Evolutionary conservation across 2,797 vertebrate genomes (phyloP), one percentile per base, ranked within the genome.

Genomic region (Pterois miles): DNA sequence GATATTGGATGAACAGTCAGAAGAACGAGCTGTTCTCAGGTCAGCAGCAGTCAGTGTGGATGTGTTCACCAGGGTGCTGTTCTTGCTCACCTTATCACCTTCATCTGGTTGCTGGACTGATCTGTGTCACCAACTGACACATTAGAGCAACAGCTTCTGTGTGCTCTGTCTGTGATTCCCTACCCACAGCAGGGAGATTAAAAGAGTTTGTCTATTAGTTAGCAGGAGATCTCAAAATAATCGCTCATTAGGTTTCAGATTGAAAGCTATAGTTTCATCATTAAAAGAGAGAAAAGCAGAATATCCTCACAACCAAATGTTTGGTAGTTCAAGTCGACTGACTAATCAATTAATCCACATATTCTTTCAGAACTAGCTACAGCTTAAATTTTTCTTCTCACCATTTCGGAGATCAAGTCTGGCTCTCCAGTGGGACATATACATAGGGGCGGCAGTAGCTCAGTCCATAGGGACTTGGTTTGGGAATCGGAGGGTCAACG

Each of bases 1-100:
- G 63, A 59, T 75, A 58, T 63, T 78, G 50, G 72, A 78, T 74
- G 74, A 58, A 52, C 10, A 43, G 50, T 70, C 58, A 75, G 48
- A 56, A 66, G 65, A 65, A 71, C 60, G 34, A 31, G 62, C 12
- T 67, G 38, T 70, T 79, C 25, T 73, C 65, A 29, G 5, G 18
- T 54, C 78, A 60, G 78, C 36, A 46, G 66, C 16, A 43, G 40
- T 27, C 56, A 23, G 50, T 7, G 14, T 33, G 43, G 36, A 69
- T 11, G 43, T 63, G 75, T 48, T 62, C 50, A 22, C 71, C 57
- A 29, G 58, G 70, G 56, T 54, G 76, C 40, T 12, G 5, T 14
- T 56, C 10, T 63, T 25, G 46, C 60, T 69, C 59, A 43, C 63
- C 63, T 48, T 38, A 71, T 75, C 80, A 63, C 71, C 76, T 58